Evolutionary conservation across 2,113 vertebrate species (phyloP), one percentile per base, ranked within the genome.

Genomic region (Onychostoma macrolepis): DNA sequence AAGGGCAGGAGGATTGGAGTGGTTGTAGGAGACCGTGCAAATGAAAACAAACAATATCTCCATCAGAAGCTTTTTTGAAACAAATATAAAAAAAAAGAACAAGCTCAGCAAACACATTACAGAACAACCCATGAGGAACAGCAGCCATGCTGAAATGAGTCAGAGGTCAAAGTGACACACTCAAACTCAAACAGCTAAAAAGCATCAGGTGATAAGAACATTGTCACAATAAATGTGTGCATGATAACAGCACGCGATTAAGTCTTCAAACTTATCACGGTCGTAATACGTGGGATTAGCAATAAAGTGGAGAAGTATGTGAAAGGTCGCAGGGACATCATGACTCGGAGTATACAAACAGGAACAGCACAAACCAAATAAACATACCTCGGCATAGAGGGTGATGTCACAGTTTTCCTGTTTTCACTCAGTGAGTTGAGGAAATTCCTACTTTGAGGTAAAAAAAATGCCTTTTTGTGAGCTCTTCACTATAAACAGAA

Each of bases 391-490:
- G 4, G 85, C 48, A 24, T 13, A 48, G 28, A 58, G 72, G 76
- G 83, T 90, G 87, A 90, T 85, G 87, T 90, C 87, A 88, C 82
- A 6, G 50, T 83, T 67, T 86, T 86, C 87, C 89, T 90, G 87
- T 84, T 90, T 86, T 77, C 21, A n/a, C 75, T 86, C 69, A 48
- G 41, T 45, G 56, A 71, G 53, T 50, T 89, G 33, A 80, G 65
- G 76, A 80, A 80, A 85, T 86, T 86, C 85, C 63, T 48, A 53
- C 76, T 69, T 33, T 50, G 28, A 53, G 77, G 30, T 33, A 21
- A 38, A 56, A 26, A 41, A 9, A 76, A 19, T 43, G 53, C 17
- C 48, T 15, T 86, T 67, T 79, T 74, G 78, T 74, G 50, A 36
- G 33, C 33, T 80, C 75, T 58, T 84, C 19, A 33, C 13, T 77